Evolutionary conservation across 1,140 invertebrate genomes (phyloP), one percentile per base, ranked within the genome.

Genomic region (Drosophila funebris): DNA sequence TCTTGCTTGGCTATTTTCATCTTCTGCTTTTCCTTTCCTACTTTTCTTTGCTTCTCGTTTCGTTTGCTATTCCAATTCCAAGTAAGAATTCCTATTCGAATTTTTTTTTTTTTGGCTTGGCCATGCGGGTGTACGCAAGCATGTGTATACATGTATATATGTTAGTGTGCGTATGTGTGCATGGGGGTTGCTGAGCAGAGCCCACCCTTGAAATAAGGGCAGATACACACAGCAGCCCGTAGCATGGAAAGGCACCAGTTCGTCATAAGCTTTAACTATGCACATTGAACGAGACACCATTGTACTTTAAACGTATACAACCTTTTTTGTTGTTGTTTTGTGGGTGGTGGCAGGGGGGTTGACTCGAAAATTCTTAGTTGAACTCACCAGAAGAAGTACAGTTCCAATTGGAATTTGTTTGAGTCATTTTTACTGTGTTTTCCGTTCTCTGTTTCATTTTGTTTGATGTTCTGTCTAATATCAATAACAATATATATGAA

Each of bases 381-480:
- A 53, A 14, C 33, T 8, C 7, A 9, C 29, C 29, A 22, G 36
- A 61, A 36, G 58, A 74, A 75, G 79, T 83, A 78, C 79, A 82
- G 79, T 83, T 82, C 79, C 79, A 63, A 83, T 83, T 82, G 71
- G 78, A 61, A 73, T 11, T 20, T 20, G 9, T 16, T 52, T 48
- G 29, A 22, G 6, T 33, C 20, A 14, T 58, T 68, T 63, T 48
- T 27, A 29, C 56, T 33, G 9, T 41, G 24, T 16, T 64, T 33
- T 39, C 22, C 3, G 33, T 48, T 24, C 24, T n/a, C 31, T 11
- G 11, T 46, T 58, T 50, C 11, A n/a, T 41, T 52, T 20, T 27
- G 1, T 37, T 4, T n/a, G 5, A 14, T 39, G 37, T 16, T 7
- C 13, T 14, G n/a, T 13, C 4, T 11, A n/a, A 44, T 11, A 44